Evolutionary conservation across 1,140 invertebrate species (phyloP).

Genomic region (Lepidurus apus): DNA sequence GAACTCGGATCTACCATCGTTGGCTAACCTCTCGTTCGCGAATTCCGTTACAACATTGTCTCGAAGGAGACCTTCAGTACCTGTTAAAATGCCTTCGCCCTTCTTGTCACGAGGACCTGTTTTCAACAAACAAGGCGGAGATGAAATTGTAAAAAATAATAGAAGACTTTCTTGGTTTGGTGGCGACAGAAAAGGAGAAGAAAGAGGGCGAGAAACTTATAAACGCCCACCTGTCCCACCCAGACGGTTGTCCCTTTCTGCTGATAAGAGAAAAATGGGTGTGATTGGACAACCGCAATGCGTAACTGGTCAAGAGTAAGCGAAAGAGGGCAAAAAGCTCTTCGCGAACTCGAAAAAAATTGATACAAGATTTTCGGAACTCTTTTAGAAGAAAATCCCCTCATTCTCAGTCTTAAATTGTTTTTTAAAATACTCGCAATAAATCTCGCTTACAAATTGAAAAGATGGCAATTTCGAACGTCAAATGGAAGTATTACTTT

Average conservation of each 20-base stretch:
- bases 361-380: background rate
- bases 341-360: background rate
- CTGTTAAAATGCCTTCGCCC: background rate
- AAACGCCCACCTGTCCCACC: background rate
- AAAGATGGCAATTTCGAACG: too few species aligned
- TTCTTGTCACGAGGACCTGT: background rate
- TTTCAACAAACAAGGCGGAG: background rate
- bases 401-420: too few species aligned
- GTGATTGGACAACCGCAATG: background rate
- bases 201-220: background rate
- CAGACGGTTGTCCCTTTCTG: background rate
- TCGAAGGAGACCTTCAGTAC: conserved; percentile 3
- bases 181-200: background rate
- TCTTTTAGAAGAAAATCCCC: background rate
- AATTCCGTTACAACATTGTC: background rate
- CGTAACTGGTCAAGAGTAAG: background rate
- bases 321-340: background rate
- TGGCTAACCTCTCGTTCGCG: background rate
- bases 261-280: conserved; percentile 3
- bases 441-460: too few species aligned
- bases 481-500: too few species aligned
- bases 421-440: too few species aligned
- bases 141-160: background rate
- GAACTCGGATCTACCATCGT: background rate
- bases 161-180: conserved; percentile 2